Evolutionary conservation across 1,140 invertebrate genomes (phyloP).

Genomic region (Listronotus bonariensis): DNA sequence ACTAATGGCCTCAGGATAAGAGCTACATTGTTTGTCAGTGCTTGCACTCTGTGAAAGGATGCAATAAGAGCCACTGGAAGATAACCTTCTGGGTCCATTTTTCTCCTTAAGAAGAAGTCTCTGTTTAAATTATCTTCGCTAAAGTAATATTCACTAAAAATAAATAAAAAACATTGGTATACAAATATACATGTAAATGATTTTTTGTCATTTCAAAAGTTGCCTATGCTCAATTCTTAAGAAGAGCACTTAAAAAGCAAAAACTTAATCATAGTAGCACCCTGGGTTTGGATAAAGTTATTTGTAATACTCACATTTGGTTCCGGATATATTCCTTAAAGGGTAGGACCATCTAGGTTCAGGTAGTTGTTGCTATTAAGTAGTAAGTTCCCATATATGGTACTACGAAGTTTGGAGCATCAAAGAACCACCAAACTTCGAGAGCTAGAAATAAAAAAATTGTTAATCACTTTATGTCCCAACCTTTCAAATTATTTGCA

Average conservation of each 20-base stretch:
- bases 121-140: constrained; percentile 94
- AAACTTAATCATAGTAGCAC: not conserved
- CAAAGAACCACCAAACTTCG: constrained; percentile 23
- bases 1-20: constrained; percentile 82
- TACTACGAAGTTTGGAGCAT: constrained; percentile 57
- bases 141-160: constrained; percentile 97
- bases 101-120: constrained; percentile 94
- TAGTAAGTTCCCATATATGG: constrained; percentile 68
- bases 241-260: not conserved
- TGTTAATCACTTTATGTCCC: constrained; percentile 4
- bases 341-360: constrained; percentile 60
- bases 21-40: constrained; percentile 81
- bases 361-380: constrained; percentile 60
- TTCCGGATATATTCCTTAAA: constrained; percentile 82
- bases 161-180: constrained; percentile 32
- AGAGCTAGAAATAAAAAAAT: constrained; percentile 18
- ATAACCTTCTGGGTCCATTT: constrained; percentile 94
- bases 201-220: too few species aligned
- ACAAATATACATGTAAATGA: not conserved
- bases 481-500: not conserved
- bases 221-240: too few species aligned
- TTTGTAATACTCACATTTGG: constrained; percentile 72
- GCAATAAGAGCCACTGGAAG: constrained; percentile 92
- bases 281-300: not conserved
- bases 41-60: constrained; percentile 92